Base-by-base conservation (phyloP, 2,113 vertebrate species). In the Sylvia atricapilla region DNA sequence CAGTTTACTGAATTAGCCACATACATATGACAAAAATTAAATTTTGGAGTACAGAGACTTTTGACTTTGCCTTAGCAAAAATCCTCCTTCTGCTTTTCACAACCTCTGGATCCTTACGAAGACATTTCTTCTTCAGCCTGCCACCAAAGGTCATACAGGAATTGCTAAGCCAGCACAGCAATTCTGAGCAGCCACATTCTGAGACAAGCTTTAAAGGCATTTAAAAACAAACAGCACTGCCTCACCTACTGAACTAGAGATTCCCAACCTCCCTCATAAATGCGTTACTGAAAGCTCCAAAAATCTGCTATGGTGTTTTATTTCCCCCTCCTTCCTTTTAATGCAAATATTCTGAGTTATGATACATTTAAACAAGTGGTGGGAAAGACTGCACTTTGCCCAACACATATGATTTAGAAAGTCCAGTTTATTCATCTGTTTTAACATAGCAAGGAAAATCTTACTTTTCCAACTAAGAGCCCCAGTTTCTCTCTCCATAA, bases 291-390 rank as follows among this genome's bases (percentile, higher is more conserved):
- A 87, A 86, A 60, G 60, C 53, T 76, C 58, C 64, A 68, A 87
- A 92, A 64, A 73, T 78, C 80, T 87, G 86, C 49, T 1, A 0
- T 9, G 12, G 4, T 17, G 53, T n/a, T 39, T 52, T 33, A 59
- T 12, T 46, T 24, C 1, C 15, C 11, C 9, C 2, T 23, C 4
- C 25, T 46, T 37, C 67, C 63, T 82, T 70, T 81, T 55, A 56
- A 80, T n/a, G n/a, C 80, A 93, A 96, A 84, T 86, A 91, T 66
- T 73, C n/a, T 74, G 33, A 92, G 13, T 86, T 77, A 75, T 4
- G 15, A 69, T 56, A 60, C 41, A 49, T 70, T 87, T 78, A 84
- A 93, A 63, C 24, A 82, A 90, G 37, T 6, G 9, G 35, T 84
- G 27, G 31, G 41, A 64, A 93, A 92, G 41, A 68, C 30, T 46